Percentiles rank a stretch among this genome's conserved stretches.
phyloP scores from a whole-genome alignment of 1,140 invertebrate species.

The Penaeus chinensis region DNA sequence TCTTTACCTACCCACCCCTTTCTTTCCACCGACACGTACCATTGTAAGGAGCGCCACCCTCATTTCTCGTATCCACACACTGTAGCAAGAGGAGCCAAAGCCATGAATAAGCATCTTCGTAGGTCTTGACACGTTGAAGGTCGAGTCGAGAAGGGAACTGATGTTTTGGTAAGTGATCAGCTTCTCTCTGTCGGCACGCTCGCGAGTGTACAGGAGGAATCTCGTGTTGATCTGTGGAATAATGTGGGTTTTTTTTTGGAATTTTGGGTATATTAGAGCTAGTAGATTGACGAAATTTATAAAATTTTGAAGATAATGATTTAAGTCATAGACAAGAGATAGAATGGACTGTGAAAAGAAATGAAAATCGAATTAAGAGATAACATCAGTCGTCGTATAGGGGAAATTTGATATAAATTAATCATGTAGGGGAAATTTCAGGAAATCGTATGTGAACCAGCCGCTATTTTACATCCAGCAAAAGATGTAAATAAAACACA shows the following conservation, averaged over 20 bases:
- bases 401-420: no score
- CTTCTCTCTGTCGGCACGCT: slow-evolving; percentile 66
- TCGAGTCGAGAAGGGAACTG: slow-evolving; percentile 74
- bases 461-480: background rate
- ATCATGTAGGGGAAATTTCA: no score
- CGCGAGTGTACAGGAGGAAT: slow-evolving; percentile 71
- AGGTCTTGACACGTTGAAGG: slow-evolving; percentile 78
- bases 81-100: slow-evolving; percentile 89
- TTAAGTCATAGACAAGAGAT: no score
- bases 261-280: no score
- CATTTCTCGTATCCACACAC: slow-evolving; percentile 95
- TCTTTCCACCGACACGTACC: slow-evolving; percentile 28
- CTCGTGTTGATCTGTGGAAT: slow-evolving; percentile 76
- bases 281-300: no score
- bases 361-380: no score
- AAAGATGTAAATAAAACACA: slow-evolving; percentile 15
- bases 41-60: slow-evolving; percentile 80
- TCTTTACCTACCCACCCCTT: no score
- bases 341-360: background rate
- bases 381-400: no score
- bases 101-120: slow-evolving; percentile 94
- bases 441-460: no score
- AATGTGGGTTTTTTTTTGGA: background rate
- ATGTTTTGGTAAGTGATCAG: slow-evolving; percentile 67
- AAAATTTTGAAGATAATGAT: background rate